Base-by-base conservation (phyloP, 2,888 invertebrate species). In the Microctonus brassicae region DNA sequence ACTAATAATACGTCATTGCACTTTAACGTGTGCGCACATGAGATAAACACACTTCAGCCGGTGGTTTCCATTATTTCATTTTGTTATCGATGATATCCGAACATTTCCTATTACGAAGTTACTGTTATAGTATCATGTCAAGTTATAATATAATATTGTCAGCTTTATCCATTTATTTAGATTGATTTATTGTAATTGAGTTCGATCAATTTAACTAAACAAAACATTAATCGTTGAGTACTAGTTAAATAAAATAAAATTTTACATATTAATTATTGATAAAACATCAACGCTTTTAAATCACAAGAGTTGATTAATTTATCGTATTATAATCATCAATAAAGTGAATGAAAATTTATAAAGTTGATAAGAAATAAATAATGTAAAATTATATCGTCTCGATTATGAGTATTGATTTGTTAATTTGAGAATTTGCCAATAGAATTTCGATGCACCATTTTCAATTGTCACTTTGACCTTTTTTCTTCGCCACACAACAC, bases 1-100 rank as follows among this genome's bases (percentile, higher is more conserved):
- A 66, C 75, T 68, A 75, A 76, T 75, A 74, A 75, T 77, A 73
- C 77, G 73, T 74, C 75, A 73, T 72, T 77, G 70, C 70, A 72
- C 67, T 73, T 74, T 68, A 76, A 77, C 65, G 69, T 76, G 70
- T 57, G 69, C 55, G 47, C 20, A 47, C 61, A 68, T 64, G 72
- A 74, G 72, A 76, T 73, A 71, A 69, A 17, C 66, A 62, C 67
- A 39, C 60, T 22, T 39, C 58, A 13, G 58, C 17, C 6, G n/a
- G 24, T 57, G 60, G 58, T 58, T 63, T 72, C 70, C 65, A 71
- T 63, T 58, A 34, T 62, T 68, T 52, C 68, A 42, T 55, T 47
- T 55, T 52, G 57, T 67, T 63, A 64, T 53, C 53, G 24, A 33
- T 60, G 20, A 42, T 26, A 34, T 3, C 11, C 7, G 39, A 39